phyloP scores from a whole-genome alignment of 2,113 vertebrate species.

The Chauna torquata region DNA sequence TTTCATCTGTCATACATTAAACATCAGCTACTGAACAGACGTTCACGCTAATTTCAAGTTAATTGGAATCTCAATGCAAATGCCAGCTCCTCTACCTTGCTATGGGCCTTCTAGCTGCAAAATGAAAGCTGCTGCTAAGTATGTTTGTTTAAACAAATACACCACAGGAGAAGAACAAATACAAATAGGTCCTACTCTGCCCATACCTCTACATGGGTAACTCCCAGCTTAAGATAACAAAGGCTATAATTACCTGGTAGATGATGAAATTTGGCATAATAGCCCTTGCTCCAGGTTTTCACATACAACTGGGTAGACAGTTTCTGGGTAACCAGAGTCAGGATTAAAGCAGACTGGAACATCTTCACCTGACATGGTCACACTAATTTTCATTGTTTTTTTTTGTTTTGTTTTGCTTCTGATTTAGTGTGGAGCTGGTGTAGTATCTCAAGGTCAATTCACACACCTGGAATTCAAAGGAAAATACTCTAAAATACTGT shows the following conservation, averaged over 20 bases:
- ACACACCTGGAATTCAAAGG: not conserved
- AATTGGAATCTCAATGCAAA: conserved; percentile 6
- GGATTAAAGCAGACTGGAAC: not conserved
- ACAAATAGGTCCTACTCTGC: not conserved
- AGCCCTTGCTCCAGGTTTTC: not conserved
- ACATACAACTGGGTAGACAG: not conserved
- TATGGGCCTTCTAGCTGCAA: not conserved
- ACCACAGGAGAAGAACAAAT: not conserved
- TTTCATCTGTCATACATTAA: conserved; percentile 7
- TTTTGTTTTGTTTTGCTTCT: no score
- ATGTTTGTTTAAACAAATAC: not conserved
- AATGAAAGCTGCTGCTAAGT: not conserved
- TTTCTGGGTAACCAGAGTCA: not conserved
- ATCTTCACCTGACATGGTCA: not conserved
- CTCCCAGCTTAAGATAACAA: not conserved
- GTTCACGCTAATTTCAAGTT: not conserved
- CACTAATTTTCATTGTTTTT: not conserved
- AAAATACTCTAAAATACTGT: not conserved
- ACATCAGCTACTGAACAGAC: not conserved
- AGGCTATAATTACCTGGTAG: not conserved
- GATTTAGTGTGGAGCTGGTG: not conserved
- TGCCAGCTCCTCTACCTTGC: not conserved
- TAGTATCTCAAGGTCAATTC: not conserved
- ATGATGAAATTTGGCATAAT: not conserved
- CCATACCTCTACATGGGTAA: not conserved